phyloP scores from a whole-genome alignment of 2,797 vertebrate species.

The Sebastes ruberrimus region DNA sequence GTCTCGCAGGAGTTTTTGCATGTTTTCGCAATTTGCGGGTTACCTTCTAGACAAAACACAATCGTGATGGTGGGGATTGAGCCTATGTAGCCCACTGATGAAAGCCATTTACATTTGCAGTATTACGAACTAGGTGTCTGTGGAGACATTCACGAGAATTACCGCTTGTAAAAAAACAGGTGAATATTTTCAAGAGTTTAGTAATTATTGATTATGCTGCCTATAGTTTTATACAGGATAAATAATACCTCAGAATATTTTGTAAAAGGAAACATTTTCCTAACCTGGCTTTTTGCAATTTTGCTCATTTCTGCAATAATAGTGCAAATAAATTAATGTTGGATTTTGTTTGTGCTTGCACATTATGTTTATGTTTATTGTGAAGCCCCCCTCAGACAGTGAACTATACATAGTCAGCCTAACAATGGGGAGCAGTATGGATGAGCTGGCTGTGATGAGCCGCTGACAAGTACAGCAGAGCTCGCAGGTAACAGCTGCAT shows the following conservation, averaged over 20 bases:
- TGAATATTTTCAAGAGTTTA: background rate
- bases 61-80: background rate
- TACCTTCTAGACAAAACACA: too few species aligned
- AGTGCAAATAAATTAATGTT: background rate
- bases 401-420: constrained; percentile 62
- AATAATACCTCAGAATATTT: background rate
- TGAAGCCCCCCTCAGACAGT: constrained; percentile 23
- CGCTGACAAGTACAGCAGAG: constrained; percentile 76
- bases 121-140: background rate
- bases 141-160: background rate
- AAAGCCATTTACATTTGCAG: background rate
- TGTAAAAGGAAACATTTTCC: background rate
- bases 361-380: background rate
- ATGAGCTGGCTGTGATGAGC: constrained; percentile 60
- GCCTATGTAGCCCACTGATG: background rate
- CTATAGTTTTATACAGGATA: background rate
- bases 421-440: constrained; percentile 61
- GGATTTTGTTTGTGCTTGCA: background rate
- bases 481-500: constrained; percentile 78
- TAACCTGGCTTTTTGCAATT: background rate
- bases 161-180: background rate
- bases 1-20: too few species aligned
- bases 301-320: background rate
- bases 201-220: background rate
- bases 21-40: too few species aligned